These are phyloP conservation scores for Oryzias celebensis DNA, from an alignment of 2,113 vertebrate genomes.

Conservation along the genomic window DNA sequence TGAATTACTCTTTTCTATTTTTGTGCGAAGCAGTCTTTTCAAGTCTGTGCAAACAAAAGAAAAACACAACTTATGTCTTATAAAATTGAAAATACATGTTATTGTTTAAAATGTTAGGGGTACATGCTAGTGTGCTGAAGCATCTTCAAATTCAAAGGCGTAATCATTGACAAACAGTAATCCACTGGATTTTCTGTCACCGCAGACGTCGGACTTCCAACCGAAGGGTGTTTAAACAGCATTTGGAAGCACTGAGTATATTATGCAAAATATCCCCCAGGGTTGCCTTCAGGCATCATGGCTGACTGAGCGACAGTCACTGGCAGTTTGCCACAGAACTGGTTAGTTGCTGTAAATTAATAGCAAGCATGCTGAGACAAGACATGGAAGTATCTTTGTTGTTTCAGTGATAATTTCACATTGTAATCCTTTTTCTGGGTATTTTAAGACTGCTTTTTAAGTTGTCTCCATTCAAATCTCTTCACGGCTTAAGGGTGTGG, in stretches of 20 bases:
- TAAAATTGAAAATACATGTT: not conserved
- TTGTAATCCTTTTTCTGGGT: slow-evolving; percentile 19
- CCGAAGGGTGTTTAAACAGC: slow-evolving; percentile 39
- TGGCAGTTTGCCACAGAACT: slow-evolving; percentile 47
- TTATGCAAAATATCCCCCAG: slow-evolving; percentile 38
- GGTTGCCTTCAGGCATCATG: slow-evolving; percentile 26
- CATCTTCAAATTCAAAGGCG: not conserved
- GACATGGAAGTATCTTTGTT: slow-evolving; percentile 48
- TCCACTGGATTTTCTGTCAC: slow-evolving; percentile 30
- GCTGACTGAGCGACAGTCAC: slow-evolving; percentile 15
- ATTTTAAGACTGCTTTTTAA: slow-evolving; percentile 16
- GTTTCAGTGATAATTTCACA: slow-evolving; percentile 24
- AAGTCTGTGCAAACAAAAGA: not conserved
- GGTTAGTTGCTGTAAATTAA: slow-evolving; percentile 45
- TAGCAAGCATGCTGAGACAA: slow-evolving; percentile 46
- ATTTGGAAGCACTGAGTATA: slow-evolving; percentile 38
- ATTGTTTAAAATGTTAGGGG: slow-evolving; percentile 2
- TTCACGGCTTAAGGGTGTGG: slow-evolving; percentile 32
- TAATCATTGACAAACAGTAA: slow-evolving; percentile 20
- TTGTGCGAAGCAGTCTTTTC: not conserved
- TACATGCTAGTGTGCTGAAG: slow-evolving; percentile 4
- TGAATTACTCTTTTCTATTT: slow-evolving; percentile 1
- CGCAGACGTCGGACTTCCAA: slow-evolving; percentile 15
- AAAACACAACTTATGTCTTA: not conserved
- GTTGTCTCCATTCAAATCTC: slow-evolving; percentile 22